Base-by-base conservation (phyloP, 2,888 invertebrate species). In the Bombylius major region DNA sequence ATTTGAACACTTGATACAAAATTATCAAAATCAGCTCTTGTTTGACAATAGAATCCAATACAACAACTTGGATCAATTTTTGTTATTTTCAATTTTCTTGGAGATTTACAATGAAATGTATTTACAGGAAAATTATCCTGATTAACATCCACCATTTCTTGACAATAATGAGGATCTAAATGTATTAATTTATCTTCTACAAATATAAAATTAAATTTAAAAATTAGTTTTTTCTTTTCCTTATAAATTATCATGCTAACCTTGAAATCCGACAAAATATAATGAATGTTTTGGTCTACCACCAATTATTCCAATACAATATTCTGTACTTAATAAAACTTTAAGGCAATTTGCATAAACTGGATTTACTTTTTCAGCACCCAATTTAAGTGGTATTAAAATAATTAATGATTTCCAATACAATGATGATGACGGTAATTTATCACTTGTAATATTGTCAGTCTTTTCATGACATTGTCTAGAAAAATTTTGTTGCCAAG, bases 1-100 rank as follows among this genome's bases (percentile, higher is more conserved):
- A 83, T 78, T 67, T 83, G 81, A 54, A 86, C 83, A 60, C 80
- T 78, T 70, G 83, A 82, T 44, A 86, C 76, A 71, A 88, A 87
- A 62, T 81, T 83, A 64, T 86, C 82, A 71, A 92, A 89, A 64
- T 91, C 87, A 59, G 79, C 77, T 72, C 82, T 82, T 56, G 84
- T 84, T 56, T 81, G 79, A 66, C 90, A 84, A 73, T 92, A 93
- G 72, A 94, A 94, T 14, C 92, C 93, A 59, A 93, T 83, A 65
- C 92, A 90, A 72, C 92, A 93, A 62, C 91, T 91, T 12, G 93
- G 93, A 75, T 94, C 94, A 86, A 94, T 89, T 77, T 89, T 89
- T 56, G 77, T 82, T 23, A 90, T 79, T 60, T 87, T 81, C 76
- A 93, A 82, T 73, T 93, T 93, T 57, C 91, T 78, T 36, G 93